Percentiles rank a stretch among this genome's conserved stretches.
Evolutionary conservation across 2,797 vertebrate genomes (phyloP).

Genomic region (Myotis planiceps): DNA sequence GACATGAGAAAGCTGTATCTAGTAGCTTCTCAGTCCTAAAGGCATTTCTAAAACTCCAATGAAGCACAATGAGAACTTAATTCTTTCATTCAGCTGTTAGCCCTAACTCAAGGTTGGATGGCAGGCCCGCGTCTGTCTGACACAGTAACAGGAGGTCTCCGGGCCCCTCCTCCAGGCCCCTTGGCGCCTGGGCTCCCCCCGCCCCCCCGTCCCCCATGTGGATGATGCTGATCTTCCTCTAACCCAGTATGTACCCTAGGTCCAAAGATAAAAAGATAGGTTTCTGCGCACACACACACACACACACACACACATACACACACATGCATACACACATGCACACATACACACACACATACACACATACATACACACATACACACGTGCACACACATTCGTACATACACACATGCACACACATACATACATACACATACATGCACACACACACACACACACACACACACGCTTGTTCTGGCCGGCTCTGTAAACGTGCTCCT

Average conservation of each 20-base stretch:
- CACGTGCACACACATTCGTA: slow-evolving; percentile 24
- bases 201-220: slow-evolving; percentile 22
- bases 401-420: background rate
- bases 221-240: slow-evolving; percentile 74
- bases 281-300: slow-evolving; percentile 34
- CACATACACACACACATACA: slow-evolving; percentile 58
- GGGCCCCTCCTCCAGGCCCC: background rate
- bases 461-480: background rate
- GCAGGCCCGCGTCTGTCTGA: slow-evolving; percentile 80
- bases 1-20: slow-evolving; percentile 54
- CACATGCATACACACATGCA: too few relatives aligned
- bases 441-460: slow-evolving; percentile 57
- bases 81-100: slow-evolving; percentile 79
- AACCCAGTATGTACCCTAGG: slow-evolving; percentile 66
- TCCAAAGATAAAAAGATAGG: slow-evolving; percentile 48
- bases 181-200: background rate
- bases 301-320: background rate
- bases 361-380: slow-evolving; percentile 52
- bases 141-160: slow-evolving; percentile 74
- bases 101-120: slow-evolving; percentile 83
- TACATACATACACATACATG: slow-evolving; percentile 26
- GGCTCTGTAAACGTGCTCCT: slow-evolving; percentile 78
- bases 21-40: slow-evolving; percentile 74
- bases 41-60: slow-evolving; percentile 72
- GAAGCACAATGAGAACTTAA: slow-evolving; percentile 81